These are phyloP conservation scores for Bombus soroeensis DNA, from an alignment of 1,140 invertebrate species.

Conservation along the genomic window DNA sequence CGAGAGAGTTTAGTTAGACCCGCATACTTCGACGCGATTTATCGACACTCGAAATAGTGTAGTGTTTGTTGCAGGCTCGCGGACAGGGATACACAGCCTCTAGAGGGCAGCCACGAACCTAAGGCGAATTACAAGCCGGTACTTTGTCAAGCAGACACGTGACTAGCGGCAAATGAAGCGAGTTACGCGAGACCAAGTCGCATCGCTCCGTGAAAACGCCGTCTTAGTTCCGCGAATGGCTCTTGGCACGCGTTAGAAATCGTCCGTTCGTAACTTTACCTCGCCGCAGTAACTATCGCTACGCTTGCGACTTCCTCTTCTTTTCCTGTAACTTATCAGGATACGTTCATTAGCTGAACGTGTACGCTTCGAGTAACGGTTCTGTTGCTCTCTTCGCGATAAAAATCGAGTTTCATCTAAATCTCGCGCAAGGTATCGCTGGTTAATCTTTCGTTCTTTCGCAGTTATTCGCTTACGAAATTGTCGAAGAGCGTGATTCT, in stretches of 20 bases:
- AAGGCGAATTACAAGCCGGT: constrained; percentile 44
- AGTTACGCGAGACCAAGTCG: constrained; percentile 74
- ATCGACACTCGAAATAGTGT: constrained; percentile 21
- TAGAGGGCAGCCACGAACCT: constrained; percentile 11
- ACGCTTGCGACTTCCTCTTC: background rate
- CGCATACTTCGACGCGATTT: constrained; percentile 4
- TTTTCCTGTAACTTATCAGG: background rate
- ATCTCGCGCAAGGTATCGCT: background rate
- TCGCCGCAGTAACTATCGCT: constrained; percentile 16
- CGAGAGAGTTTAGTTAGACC: background rate
- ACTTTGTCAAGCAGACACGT: constrained; percentile 69
- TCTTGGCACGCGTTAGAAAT: constrained; percentile 34
- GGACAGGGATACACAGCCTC: constrained; percentile 12
- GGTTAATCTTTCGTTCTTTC: background rate
- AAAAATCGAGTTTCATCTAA: background rate
- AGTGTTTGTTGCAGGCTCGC: background rate
- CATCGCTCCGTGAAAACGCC: constrained; percentile 74
- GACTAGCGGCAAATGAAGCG: constrained; percentile 76
- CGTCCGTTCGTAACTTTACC: constrained; percentile 11
- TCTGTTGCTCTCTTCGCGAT: too few species aligned
- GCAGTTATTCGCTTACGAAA: too few species aligned
- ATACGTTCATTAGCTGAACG: constrained; percentile 8
- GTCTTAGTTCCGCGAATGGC: constrained; percentile 48
- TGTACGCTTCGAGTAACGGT: background rate
- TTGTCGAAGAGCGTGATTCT: too few species aligned